Evolutionary conservation across 2,888 invertebrate genomes (phyloP), one percentile per base, ranked within the genome.

Genomic region (Eucera pruinosa): DNA sequence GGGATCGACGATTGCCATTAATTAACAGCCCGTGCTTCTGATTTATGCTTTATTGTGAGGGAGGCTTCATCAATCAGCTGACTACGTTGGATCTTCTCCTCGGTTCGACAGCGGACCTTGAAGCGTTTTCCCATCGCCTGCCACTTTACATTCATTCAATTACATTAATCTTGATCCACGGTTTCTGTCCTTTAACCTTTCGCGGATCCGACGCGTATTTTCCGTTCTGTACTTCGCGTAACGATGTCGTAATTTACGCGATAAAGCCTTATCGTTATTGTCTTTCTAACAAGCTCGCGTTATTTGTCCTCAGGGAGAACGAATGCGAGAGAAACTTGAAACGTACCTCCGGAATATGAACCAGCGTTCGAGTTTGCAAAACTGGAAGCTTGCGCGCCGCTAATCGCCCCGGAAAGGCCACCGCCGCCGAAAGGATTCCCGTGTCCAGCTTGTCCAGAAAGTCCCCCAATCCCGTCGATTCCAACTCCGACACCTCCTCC

Each of bases 21-120:
- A 82, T 81, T 78, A 70, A 65, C 48, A 73, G 9, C n/a, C 33
- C 18, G 18, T 45, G 64, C 25, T 48, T 77, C 48, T 82, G 80
- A 83, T 82, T 77, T 77, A 82, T 80, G 55, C 36, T 61, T 73
- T 65, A 74, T 80, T 73, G 76, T 74, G 62, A 54, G 54, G 58
- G 62, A 58, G 48, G 27, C 60, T 39, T 66, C 70, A 76, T 81
- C 57, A 45, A 81, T 81, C 78, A 73, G 48, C 13, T 45, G 18
- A 36, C 23, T 30, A 18, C 23, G 41, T 27, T 58, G 48, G 30
- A 55, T 47, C 43, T 41, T 30, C 48, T 36, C 50, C 45, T 18
- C 3, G 25, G 30, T 73, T 54, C 48, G 54, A 66, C 33, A 33
- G 9, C 52, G 9, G 20, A 23, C 54, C 62, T 74, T 74, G 61